Base-by-base conservation (phyloP, 2,888 invertebrate species). In the Dicyrtomina minuta region DNA sequence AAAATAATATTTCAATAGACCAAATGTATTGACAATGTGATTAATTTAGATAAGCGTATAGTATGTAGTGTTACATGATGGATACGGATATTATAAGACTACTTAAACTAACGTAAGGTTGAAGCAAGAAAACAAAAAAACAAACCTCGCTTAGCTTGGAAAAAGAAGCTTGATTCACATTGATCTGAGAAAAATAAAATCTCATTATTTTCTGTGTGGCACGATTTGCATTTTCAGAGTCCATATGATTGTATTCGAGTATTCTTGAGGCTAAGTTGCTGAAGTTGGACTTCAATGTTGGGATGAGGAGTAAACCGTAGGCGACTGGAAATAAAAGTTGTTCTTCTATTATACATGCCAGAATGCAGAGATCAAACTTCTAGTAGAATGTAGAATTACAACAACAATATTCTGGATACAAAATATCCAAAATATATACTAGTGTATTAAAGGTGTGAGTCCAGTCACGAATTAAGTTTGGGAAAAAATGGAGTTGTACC, bases 171-270 rank as follows among this genome's bases (percentile, higher is more conserved):
- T 70, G 65, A 12, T 53, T 33, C 1, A 72, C 58, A 15, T 67
- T 33, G 64, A 66, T 60, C 10, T 67, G 56, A 20, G 68, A 61
- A 3, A 77, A 71, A 22, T 76, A 77, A 43, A 70, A 75, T 12
- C 70, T 66, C 15, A 58, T 66, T 51, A 77, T 68, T 65, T 73
- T 70, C n/a, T 68, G 27, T 0, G 71, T 70, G 0, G 73, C 22
- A 22, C 61, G 49, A 10, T 51, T 44, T 2, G 68, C 43, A 33
- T 70, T 20, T 4, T 61, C 13, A 10, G 61, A 46, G 33, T 62
- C 66, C 53, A 72, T 33, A 58, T 77, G 22, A 13, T 61, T 46
- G 41, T 73, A 73, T 12, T 74, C 72, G 2, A 77, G 60, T 4
- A 68, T 51, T 43, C 27, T 12, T 1, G 68, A 61, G n/a, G 68